Percentiles rank a stretch among this genome's conserved stretches.
These are phyloP conservation scores for Temnothorax curvispinosus DNA, from an alignment of 1,140 invertebrate genomes.

Conservation along the genomic window DNA sequence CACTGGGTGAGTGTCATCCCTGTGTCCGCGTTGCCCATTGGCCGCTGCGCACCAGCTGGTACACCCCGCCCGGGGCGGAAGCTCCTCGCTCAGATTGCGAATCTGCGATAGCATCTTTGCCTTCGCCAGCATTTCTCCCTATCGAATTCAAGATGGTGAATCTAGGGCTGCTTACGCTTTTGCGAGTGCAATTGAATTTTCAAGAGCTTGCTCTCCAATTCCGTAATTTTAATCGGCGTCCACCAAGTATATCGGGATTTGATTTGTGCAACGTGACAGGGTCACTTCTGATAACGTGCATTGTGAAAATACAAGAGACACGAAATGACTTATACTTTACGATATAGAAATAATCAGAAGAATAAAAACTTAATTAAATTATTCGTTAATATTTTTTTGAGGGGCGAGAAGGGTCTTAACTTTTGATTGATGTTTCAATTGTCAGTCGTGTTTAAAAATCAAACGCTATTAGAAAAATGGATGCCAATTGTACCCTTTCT, in stretches of 20 bases:
- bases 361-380: background rate
- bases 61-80: conserved; percentile 36
- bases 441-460: background rate
- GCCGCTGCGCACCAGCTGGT: conserved; percentile 44
- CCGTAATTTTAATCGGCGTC: background rate
- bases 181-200: background rate
- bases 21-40: conserved; percentile 68
- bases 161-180: background rate
- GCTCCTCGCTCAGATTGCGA: conserved; percentile 22
- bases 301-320: background rate
- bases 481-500: background rate
- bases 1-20: conserved; percentile 86
- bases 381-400: background rate
- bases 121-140: conserved; percentile 17
- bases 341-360: background rate
- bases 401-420: background rate
- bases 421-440: background rate
- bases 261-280: background rate
- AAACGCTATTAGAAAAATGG: background rate
- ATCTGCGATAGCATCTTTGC: conserved; percentile 23
- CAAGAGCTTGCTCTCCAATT: background rate
- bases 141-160: conserved; percentile 56
- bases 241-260: background rate
- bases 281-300: conserved; percentile 8
- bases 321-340: background rate